Conservation (phyloP, 2,797 vertebrate species). For the Eleutherodactylus coqui region DNA sequence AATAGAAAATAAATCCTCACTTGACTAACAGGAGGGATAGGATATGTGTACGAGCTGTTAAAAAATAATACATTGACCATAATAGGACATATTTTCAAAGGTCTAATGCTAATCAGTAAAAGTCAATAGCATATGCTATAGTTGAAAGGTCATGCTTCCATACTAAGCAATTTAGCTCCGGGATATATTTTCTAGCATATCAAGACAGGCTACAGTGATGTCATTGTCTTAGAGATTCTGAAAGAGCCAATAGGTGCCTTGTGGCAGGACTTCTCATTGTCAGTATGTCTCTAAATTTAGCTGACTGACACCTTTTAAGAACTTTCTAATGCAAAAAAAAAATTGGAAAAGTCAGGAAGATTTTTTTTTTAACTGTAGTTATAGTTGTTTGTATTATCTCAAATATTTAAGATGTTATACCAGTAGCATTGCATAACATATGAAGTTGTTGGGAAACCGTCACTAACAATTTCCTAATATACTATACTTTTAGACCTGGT, state of each 20-base stretch:
- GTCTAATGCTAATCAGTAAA: background rate
- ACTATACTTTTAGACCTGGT: too few species aligned
- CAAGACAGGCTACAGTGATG: background rate
- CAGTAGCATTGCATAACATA: background rate
- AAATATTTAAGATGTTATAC: background rate
- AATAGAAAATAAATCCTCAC: background rate
- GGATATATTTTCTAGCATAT: background rate
- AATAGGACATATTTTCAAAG: background rate
- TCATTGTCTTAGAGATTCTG: background rate
- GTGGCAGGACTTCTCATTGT: background rate
- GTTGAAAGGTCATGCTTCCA: background rate
- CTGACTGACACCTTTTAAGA: background rate
- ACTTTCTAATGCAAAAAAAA: background rate
- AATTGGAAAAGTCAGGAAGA: background rate
- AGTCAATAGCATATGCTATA: background rate
- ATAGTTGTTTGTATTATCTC: background rate
- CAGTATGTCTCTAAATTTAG: background rate
- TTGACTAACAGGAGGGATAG: background rate
- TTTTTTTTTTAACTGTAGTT: background rate
- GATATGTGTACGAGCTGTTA: background rate
- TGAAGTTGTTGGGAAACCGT: background rate
- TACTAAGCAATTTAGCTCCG: background rate
- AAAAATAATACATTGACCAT: slow-evolving; percentile 14
- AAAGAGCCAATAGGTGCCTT: slow-evolving; percentile 2
- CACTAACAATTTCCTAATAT: background rate